Conservation (phyloP, 1,140 invertebrate species). For the Cylas formicarius region DNA sequence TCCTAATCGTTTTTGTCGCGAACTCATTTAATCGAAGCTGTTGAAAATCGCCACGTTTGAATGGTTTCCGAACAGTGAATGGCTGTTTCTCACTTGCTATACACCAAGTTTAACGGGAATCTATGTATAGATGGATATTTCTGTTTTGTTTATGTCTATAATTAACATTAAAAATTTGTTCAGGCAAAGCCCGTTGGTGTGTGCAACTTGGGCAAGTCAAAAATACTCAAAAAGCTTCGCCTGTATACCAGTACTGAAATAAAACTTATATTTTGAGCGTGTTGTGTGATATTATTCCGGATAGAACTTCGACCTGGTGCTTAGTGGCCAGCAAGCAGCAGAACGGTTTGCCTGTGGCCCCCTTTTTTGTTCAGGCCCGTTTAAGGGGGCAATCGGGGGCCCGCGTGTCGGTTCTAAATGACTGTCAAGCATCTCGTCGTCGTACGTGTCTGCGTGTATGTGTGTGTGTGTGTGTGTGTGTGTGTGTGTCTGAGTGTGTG, state of each 20-base stretch:
- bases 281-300: conserved; percentile 37
- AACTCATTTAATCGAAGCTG: no score
- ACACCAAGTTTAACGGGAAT: conserved; percentile 32
- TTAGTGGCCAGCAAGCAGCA: conserved; percentile 39
- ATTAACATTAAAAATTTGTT: conserved; percentile 44
- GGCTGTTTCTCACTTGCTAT: no score
- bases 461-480: conserved; percentile 3
- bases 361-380: conserved; percentile 1
- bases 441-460: conserved; percentile 3
- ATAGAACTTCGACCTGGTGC: conserved; percentile 34
- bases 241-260: conserved; percentile 42
- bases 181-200: conserved; percentile 36
- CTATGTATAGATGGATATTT: conserved; percentile 43
- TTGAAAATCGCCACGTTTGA: no score
- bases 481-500: conserved; percentile 6
- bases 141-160: conserved; percentile 43
- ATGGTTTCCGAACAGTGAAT: no score
- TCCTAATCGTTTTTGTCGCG: no score
- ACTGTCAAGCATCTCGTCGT: background rate
- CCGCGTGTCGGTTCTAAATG: background rate
- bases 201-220: conserved; percentile 41
- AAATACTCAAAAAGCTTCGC: conserved; percentile 44
- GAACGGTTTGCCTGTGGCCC: conserved; percentile 20
- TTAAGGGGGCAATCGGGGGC: conserved; percentile 10
- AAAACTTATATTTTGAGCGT: conserved; percentile 44